Evolutionary conservation across 2,888 invertebrate species (phyloP), one percentile per base, ranked within the genome.

Genomic region (Lymantria monacha): DNA sequence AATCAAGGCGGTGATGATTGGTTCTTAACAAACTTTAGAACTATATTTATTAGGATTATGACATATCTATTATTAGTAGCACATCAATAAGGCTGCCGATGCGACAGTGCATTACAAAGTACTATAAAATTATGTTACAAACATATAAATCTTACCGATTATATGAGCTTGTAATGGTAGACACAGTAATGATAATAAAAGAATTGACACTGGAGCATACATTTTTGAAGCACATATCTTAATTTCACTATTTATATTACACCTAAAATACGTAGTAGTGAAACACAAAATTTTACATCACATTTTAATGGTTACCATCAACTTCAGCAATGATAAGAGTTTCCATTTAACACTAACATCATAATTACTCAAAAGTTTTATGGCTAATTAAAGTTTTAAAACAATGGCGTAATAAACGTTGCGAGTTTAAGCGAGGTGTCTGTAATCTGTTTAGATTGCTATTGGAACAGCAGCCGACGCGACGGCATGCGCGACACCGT

Each of bases 401-500:
- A 72, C 68, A 62, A 67, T 69, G 63, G 65, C 65, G 75, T 71
- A 77, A 81, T 83, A 81, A 83, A 81, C 81, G 81, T 78, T 73
- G 33, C 58, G 5, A 60, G 74, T 72, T 78, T 72, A 66, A 71
- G 68, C 79, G 72, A 76, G 70, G 73, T 59, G 69, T 68, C 63
- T 63, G 81, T 81, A 77, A 82, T 87, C 79, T 85, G 87, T 87
- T 87, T 87, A 75, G 86, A 83, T 80, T 81, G 78, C 76, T 70
- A 76, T 75, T 76, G 77, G 69, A 77, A 79, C 77, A 76, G 73
- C 42, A 15, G 51, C 45, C 47, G 58, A 46, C 69, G 74, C 51
- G 57, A 52, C 70, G 74, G 76, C 79, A 72, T 70, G 63, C 74
- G 83, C 84, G 87, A 86, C 87, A 87, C 72, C 69, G 55, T 66